These are phyloP conservation scores for Camelus dromedarius DNA, from an alignment of 2,113 vertebrate species.

Conservation along the genomic window DNA sequence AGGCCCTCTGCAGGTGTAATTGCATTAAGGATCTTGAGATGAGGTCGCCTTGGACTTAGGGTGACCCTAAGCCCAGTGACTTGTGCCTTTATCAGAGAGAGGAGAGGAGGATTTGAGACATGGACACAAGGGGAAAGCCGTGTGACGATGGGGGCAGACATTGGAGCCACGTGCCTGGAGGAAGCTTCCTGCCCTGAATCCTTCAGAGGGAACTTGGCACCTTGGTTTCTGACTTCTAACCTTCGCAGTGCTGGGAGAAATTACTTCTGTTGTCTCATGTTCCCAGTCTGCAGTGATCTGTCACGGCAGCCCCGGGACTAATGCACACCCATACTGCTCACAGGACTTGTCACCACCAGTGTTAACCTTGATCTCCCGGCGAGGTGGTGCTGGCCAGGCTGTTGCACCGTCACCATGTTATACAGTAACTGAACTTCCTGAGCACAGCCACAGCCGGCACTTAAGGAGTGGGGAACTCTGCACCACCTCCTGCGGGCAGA, in stretches of 20 bases:
- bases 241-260: not conserved
- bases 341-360: rapidly evolving
- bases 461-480: rapidly evolving
- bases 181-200: rapidly evolving
- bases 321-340: rapidly evolving
- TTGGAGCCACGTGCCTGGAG: rapidly evolving
- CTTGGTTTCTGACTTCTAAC: rapidly evolving
- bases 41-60: not conserved
- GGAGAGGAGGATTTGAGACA: not conserved
- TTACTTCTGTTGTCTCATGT: not conserved
- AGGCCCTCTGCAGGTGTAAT: not conserved
- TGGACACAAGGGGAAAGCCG: rapidly evolving
- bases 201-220: rapidly evolving
- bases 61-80: not conserved
- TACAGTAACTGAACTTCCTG: rapidly evolving
- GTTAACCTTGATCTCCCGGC: not conserved
- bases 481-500: rapidly evolving
- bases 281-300: not conserved
- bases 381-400: not conserved
- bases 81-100: not conserved
- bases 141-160: rapidly evolving
- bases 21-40: not conserved
- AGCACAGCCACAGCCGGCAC: rapidly evolving
- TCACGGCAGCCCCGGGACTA: rapidly evolving
- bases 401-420: rapidly evolving